Evolutionary conservation across 2,797 vertebrate species (phyloP), one percentile per base, ranked within the genome.

Genomic region (Margarornis squamiger): DNA sequence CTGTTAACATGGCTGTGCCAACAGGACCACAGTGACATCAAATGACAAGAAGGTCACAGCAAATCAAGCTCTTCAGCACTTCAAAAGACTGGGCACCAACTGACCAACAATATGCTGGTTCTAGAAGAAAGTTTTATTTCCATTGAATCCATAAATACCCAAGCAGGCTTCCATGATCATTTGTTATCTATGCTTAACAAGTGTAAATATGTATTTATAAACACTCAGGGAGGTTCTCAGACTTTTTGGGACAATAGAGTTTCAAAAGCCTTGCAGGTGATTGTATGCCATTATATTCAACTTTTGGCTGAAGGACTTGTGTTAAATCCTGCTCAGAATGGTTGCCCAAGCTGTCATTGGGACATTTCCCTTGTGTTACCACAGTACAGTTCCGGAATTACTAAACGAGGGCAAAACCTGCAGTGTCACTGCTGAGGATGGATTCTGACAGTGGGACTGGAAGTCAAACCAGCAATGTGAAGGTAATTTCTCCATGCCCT

Each of bases 401-500:
- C 9, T 52, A 67, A 79, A 79, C 4, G 29, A 83, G 19, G 24
- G 71, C 16, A 82, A 89, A 94, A 67, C 13, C 19, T 72, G 39
- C 20, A 5, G 1, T 52, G 52, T 39, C 38, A 59, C 14, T 55
- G 27, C 26, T 1, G 2, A 49, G 26, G 29, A 73, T 3, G 0
- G 34, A 26, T 73, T 88, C 46, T 67, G 68, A 62, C 57, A 43
- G 24, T 26, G 34, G 91, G 49, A 77, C 36, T 59, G 34, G 45
- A 91, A 90, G 27, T 36, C 67, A 59, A 91, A 92, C 13, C 14
- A 79, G 41, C 45, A 76, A 61, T 0, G 0, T 48, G 38, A 79
- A 74, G 9, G 67, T 34, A 90, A 58, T 4, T 48, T 65, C 27
- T 76, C 9, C 0, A 0, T 76, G 34, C 5, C 2, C 1, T 10